phyloP scores from a whole-genome alignment of 2,888 invertebrate genomes.

The Pseudococcus longispinus region DNA sequence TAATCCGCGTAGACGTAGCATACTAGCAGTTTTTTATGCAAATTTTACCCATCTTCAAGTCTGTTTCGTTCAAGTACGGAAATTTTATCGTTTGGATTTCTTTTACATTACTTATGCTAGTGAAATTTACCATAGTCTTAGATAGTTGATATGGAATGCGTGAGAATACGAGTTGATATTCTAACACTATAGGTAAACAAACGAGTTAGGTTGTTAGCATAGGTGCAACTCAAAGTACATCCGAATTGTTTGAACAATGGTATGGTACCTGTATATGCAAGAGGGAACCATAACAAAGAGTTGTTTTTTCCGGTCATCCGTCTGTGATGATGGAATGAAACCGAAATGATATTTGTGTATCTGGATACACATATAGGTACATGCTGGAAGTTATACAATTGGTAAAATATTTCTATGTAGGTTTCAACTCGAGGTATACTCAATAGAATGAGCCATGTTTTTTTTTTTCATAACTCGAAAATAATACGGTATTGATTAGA shows the following conservation, averaged over 20 bases:
- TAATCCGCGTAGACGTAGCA: neutral
- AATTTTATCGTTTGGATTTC: neutral
- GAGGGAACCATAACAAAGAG: neutral
- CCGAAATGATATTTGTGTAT: neutral
- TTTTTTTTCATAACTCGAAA: neutral
- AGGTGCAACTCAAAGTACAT: conserved; percentile 2
- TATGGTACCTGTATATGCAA: neutral
- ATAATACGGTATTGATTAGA: neutral
- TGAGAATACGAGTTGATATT: neutral
- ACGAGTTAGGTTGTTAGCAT: neutral
- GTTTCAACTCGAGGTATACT: neutral
- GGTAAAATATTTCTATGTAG: neutral
- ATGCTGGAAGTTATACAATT: neutral
- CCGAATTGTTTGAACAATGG: neutral
- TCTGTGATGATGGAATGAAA: neutral
- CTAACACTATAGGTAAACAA: neutral
- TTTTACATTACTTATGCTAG: neutral
- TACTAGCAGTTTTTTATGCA: neutral
- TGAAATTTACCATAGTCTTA: neutral
- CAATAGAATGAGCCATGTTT: neutral
- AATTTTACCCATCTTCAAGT: neutral
- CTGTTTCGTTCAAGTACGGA: neutral
- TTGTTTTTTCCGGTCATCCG: neutral
- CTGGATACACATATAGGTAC: neutral
- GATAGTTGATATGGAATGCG: neutral